phyloP scores from a whole-genome alignment of 2,888 invertebrate genomes.

The Stratiomys singularior region DNA sequence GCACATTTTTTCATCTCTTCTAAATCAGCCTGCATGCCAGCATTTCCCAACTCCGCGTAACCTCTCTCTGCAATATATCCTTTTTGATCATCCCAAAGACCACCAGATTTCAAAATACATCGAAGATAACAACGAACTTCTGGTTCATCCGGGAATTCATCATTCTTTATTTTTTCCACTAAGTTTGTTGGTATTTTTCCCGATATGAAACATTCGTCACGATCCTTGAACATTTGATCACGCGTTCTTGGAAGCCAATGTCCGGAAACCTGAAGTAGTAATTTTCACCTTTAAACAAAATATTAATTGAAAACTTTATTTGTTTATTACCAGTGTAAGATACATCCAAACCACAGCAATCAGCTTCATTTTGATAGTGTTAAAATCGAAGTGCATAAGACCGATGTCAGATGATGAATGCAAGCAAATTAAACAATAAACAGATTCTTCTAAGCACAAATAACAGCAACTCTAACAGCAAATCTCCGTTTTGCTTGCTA shows the following conservation, averaged over 20 bases:
- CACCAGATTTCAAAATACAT: background rate
- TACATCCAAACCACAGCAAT: no score
- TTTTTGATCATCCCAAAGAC: slow-evolving; percentile 1
- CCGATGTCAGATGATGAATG: no score
- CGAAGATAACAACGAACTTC: slow-evolving; percentile 8
- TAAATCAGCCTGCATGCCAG: background rate
- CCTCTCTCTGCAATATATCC: background rate
- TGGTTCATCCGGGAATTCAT: background rate
- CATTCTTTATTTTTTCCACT: background rate
- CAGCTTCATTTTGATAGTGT: no score
- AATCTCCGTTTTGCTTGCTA: no score
- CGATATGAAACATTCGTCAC: background rate
- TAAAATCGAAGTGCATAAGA: no score
- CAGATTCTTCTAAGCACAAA: no score
- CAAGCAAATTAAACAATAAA: no score
- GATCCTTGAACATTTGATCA: background rate
- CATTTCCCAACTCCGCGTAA: background rate
- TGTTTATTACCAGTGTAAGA: no score
- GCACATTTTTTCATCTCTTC: background rate
- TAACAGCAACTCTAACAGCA: no score
- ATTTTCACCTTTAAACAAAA: no score
- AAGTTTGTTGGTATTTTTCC: background rate
- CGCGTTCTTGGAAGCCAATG: background rate
- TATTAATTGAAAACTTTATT: no score
- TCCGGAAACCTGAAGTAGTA: background rate